These are phyloP conservation scores for Drosophila atripex DNA, from an alignment of 2,888 invertebrate genomes.

Conservation along the genomic window DNA sequence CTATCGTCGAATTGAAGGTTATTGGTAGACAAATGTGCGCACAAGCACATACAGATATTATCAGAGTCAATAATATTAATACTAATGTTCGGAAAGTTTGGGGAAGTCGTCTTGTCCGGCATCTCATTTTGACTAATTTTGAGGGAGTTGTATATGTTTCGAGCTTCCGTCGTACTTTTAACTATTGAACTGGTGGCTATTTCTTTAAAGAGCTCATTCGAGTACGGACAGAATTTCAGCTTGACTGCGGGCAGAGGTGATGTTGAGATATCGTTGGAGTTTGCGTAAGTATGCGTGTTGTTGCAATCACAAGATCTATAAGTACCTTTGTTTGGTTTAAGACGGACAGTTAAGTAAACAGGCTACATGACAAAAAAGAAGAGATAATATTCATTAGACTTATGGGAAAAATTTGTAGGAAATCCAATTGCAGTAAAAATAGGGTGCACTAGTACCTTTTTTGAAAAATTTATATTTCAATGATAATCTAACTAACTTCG, in stretches of 20 bases:
- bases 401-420: slow-evolving; percentile 35
- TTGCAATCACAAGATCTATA: slow-evolving; percentile 79
- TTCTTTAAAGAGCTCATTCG: slow-evolving; percentile 56
- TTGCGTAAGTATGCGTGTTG: slow-evolving; percentile 60
- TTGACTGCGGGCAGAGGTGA: slow-evolving; percentile 58
- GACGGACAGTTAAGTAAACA: slow-evolving; percentile 80
- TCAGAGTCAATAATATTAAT: slow-evolving; percentile 85
- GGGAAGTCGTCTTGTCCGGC: slow-evolving; percentile 2
- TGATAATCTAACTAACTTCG: slow-evolving; percentile 13
- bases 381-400: slow-evolving; percentile 45
- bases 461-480: too few relatives aligned
- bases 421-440: background rate
- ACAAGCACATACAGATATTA: slow-evolving; percentile 81
- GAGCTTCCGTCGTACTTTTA: slow-evolving; percentile 24
- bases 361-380: slow-evolving; percentile 71
- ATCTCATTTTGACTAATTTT: slow-evolving; percentile 24
- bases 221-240: slow-evolving; percentile 50
- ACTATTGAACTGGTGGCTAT: slow-evolving; percentile 27
- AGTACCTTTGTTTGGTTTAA: slow-evolving; percentile 81
- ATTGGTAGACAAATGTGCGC: slow-evolving; percentile 61
- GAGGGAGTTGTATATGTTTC: slow-evolving; percentile 27
- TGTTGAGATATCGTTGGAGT: slow-evolving; percentile 69
- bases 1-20: slow-evolving; percentile 22
- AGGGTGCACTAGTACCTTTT: background rate
- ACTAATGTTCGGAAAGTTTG: slow-evolving; percentile 70